phyloP scores from a whole-genome alignment of 2,113 vertebrate species.

The Salvator merianae region DNA sequence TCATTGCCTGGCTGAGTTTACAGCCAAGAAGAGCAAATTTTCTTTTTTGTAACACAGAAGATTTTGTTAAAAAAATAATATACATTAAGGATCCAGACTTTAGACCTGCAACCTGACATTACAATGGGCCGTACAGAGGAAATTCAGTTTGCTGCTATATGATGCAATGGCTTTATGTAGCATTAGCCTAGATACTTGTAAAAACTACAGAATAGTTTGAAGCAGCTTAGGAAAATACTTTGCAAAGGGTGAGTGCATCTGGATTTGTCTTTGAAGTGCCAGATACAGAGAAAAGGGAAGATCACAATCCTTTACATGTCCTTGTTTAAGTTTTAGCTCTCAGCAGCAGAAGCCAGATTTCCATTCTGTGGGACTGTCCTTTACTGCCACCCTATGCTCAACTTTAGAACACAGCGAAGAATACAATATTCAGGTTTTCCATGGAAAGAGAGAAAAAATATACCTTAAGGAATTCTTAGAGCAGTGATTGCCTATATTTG shows the following conservation, averaged over 20 bases:
- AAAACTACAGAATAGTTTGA: background rate
- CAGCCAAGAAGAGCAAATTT: too few relatives aligned
- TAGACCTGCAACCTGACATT: too few relatives aligned
- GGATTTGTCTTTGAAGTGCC: background rate
- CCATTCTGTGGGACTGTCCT: background rate
- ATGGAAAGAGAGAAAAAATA: too few relatives aligned
- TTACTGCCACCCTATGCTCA: conserved; percentile 24
- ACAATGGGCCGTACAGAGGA: too few relatives aligned
- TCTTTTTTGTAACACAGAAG: too few relatives aligned
- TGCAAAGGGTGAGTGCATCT: background rate
- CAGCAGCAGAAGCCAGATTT: background rate
- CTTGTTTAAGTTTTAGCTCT: background rate
- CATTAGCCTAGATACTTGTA: background rate
- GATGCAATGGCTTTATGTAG: background rate
- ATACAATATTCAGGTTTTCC: too few relatives aligned
- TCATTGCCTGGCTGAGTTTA: too few relatives aligned
- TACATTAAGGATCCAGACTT: too few relatives aligned
- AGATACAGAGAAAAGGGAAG: background rate
- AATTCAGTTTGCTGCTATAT: background rate
- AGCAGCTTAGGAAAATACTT: background rate
- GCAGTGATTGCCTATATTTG: too few relatives aligned
- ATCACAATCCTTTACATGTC: background rate
- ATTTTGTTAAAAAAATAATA: too few relatives aligned
- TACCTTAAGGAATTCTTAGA: too few relatives aligned
- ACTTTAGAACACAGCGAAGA: background rate